Conservation (phyloP, 1,140 invertebrate genomes). For the Nautilus pompilius region DNA sequence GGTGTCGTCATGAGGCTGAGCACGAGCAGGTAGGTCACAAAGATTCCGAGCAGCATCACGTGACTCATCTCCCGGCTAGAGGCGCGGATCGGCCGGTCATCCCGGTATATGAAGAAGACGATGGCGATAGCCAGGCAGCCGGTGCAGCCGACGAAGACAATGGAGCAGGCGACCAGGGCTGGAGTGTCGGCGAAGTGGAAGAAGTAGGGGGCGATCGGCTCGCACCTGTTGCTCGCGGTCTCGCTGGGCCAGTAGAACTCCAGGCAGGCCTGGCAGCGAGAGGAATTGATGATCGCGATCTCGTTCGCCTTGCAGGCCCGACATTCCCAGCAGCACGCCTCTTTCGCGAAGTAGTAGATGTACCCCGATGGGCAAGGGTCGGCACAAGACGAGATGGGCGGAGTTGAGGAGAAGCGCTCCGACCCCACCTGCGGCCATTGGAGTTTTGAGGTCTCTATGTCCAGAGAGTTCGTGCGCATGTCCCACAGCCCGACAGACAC, state of each 20-base stretch:
- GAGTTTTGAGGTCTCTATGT: slow-evolving; percentile 6
- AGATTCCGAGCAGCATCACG: slow-evolving; percentile 34
- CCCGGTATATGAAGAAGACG: slow-evolving; percentile 27
- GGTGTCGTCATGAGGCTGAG: slow-evolving; percentile 57
- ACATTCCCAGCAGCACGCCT: slow-evolving; percentile 33
- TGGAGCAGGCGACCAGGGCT: slow-evolving; percentile 55
- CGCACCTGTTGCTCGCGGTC: slow-evolving; percentile 58
- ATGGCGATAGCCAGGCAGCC: slow-evolving; percentile 19
- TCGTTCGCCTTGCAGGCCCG: slow-evolving; percentile 32
- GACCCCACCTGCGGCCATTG: not conserved
- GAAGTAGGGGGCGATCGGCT: slow-evolving; percentile 33
- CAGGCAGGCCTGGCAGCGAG: slow-evolving; percentile 25
- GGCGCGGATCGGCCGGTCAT: slow-evolving; percentile 38
- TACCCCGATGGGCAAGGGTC: slow-evolving; percentile 21
- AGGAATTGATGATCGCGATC: slow-evolving; percentile 27
- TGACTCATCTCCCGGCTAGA: slow-evolving; percentile 39
- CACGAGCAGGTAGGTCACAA: slow-evolving; percentile 28
- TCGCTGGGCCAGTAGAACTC: slow-evolving; percentile 47
- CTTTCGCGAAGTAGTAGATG: slow-evolving; percentile 21
- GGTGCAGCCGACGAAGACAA: slow-evolving; percentile 58
- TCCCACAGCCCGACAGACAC: slow-evolving; percentile 22
- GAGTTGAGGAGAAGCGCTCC: not conserved
- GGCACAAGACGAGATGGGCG: slow-evolving; percentile 27
- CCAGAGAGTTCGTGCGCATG: slow-evolving; percentile 9
- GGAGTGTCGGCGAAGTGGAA: slow-evolving; percentile 33